Evolutionary conservation across 2,797 vertebrate genomes (phyloP).

Genomic region (Chelidonichthys spinosus): DNA sequence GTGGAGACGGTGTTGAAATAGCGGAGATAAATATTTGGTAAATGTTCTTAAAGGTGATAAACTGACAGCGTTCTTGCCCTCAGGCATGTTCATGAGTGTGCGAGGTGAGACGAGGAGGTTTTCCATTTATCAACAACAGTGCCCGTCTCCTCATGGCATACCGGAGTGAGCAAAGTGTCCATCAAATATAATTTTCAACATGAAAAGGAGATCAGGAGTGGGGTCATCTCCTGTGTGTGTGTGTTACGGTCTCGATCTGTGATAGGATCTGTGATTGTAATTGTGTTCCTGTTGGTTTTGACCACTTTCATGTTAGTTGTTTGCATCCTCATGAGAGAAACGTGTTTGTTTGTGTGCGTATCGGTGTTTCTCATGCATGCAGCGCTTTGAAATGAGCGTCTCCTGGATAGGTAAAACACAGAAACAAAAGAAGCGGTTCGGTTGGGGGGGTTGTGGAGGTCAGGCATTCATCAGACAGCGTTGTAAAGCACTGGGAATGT

Average conservation of each 20-base stretch:
- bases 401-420: conserved; percentile 31
- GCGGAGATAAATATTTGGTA: conserved; percentile 20
- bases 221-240: neutral
- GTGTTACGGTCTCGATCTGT: conserved; percentile 7
- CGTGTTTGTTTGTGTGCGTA: conserved; percentile 1
- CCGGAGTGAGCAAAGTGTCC: neutral
- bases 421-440: conserved; percentile 28
- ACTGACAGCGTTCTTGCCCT: conserved; percentile 20
- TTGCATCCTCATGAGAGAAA: conserved; percentile 44
- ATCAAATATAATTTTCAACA: conserved; percentile 18
- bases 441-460: conserved; percentile 19
- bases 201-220: neutral
- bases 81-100: conserved; percentile 15
- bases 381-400: conserved; percentile 10
- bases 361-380: neutral
- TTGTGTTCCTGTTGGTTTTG: conserved; percentile 48
- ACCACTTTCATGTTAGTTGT: conserved; percentile 47
- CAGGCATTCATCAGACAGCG: conserved; percentile 48
- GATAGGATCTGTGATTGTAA: conserved; percentile 36
- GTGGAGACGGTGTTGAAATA: conserved; percentile 29
- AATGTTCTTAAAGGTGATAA: conserved; percentile 34
- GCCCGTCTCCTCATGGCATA: conserved; percentile 34
- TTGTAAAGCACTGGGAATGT: conserved; percentile 42
- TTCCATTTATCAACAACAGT: conserved; percentile 35
- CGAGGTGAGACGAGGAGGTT: conserved; percentile 33